Conservation (phyloP, 2,888 invertebrate genomes). For the Melolontha melolontha region DNA sequence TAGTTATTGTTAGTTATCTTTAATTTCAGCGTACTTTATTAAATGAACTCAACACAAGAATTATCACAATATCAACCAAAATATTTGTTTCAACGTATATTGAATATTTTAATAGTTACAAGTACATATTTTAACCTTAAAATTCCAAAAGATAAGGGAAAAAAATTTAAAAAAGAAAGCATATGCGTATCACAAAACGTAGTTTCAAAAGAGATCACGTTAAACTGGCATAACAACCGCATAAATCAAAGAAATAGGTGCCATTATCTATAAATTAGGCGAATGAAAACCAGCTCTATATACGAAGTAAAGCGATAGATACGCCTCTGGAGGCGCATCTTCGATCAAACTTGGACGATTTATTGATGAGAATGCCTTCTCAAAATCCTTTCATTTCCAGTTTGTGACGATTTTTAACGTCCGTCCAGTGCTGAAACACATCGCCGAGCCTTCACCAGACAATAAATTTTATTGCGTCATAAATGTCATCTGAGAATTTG, state of each 20-base stretch:
- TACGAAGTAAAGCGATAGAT: constrained; percentile 3
- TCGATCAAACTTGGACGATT: constrained; percentile 29
- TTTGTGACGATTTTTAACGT: constrained; percentile 24
- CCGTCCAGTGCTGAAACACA: constrained; percentile 2
- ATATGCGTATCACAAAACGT: background rate
- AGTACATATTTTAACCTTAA: too few relatives aligned
- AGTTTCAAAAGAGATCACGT: background rate
- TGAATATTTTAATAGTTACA: too few relatives aligned
- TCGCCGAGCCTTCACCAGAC: constrained; percentile 24
- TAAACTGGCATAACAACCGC: constrained; percentile 17
- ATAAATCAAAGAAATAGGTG: constrained; percentile 29
- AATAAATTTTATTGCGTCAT: constrained; percentile 41
- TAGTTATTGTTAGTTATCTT: too few relatives aligned
- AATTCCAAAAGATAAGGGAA: too few relatives aligned
- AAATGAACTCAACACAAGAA: too few relatives aligned
- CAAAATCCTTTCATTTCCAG: constrained; percentile 8
- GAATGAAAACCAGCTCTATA: constrained; percentile 16
- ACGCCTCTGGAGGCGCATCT: constrained; percentile 8
- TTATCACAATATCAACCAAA: too few relatives aligned
- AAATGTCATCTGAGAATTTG: constrained; percentile 41
- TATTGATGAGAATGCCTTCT: constrained; percentile 19
- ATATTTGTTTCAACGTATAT: too few relatives aligned
- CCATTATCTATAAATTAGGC: constrained; percentile 23
- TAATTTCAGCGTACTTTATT: too few relatives aligned
- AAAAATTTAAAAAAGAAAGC: too few relatives aligned